Evolutionary conservation across 2,113 vertebrate genomes (phyloP).

Genomic region (Tetrax tetrax): DNA sequence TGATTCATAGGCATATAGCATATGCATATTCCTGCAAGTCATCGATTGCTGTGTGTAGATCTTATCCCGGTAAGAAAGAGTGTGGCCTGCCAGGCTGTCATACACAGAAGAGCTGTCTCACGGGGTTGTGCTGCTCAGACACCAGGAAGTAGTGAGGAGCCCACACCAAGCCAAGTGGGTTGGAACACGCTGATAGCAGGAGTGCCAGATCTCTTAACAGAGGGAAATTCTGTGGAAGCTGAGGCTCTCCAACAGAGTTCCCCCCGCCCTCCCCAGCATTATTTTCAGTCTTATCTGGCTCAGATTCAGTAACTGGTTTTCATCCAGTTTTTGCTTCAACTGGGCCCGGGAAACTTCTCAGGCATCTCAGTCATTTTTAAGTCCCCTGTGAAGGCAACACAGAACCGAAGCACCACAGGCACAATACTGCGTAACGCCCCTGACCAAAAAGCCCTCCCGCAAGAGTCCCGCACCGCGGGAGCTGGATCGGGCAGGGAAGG

Average conservation of each 20-base stretch:
- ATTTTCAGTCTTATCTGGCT: slow-evolving; percentile 16
- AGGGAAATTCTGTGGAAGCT: neutral
- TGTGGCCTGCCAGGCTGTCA: neutral
- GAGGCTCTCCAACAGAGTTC: neutral
- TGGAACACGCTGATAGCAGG: neutral
- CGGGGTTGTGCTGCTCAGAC: neutral
- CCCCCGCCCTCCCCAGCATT: accelerated
- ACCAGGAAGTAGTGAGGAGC: neutral
- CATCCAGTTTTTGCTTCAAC: slow-evolving; percentile 10
- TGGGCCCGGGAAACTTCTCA: neutral
- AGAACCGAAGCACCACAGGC: neutral
- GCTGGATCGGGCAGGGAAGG: neutral
- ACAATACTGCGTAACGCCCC: accelerated
- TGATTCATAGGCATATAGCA: neutral
- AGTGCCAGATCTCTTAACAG: slow-evolving; percentile 23
- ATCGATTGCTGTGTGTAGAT: neutral
- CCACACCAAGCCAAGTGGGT: neutral
- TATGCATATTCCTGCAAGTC: neutral
- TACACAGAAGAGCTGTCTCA: neutral
- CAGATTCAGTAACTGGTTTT: neutral
- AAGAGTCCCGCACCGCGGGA: neutral
- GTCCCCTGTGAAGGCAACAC: neutral
- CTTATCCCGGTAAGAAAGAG: neutral
- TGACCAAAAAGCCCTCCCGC: neutral
- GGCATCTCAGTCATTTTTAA: neutral